phyloP scores from a whole-genome alignment of 1,140 invertebrate genomes.

The Anastatus disparis region DNA sequence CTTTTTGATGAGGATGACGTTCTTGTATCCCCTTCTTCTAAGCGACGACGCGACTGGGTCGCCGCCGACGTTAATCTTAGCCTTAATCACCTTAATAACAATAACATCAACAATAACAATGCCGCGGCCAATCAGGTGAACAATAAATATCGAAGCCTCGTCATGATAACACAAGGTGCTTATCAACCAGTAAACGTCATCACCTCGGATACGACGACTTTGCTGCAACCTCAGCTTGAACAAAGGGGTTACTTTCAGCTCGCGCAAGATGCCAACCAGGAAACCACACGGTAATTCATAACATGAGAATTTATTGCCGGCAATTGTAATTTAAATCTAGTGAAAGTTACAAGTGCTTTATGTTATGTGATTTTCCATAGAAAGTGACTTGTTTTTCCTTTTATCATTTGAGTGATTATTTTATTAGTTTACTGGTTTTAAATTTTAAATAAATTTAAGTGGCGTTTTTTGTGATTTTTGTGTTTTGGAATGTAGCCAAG shows the following conservation, averaged over 20 bases:
- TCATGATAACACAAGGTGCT: slow-evolving; percentile 84
- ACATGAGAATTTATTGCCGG: no score
- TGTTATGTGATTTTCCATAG: no score
- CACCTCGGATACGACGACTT: slow-evolving; percentile 77
- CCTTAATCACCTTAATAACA: slow-evolving; percentile 6
- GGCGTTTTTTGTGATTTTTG: no score
- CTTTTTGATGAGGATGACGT: slow-evolving; percentile 6
- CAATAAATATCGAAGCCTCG: slow-evolving; percentile 84
- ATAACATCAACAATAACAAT: slow-evolving; percentile 16
- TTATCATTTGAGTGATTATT: no score
- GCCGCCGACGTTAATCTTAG: slow-evolving; percentile 41
- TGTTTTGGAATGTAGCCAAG: no score
- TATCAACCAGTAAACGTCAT: slow-evolving; percentile 76
- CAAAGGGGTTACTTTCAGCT: slow-evolving; percentile 33
- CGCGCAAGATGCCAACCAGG: neutral
- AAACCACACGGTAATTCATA: slow-evolving; percentile 5
- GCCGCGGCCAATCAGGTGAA: neutral
- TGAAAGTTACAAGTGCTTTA: slow-evolving; percentile 9
- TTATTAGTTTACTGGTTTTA: no score
- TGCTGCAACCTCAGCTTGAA: slow-evolving; percentile 66
- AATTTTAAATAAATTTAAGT: no score
- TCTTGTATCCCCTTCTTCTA: neutral
- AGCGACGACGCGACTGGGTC: slow-evolving; percentile 43
- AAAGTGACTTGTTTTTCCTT: no score
- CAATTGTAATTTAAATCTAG: neutral